Evolutionary conservation across 2,888 invertebrate species (phyloP).

Genomic region (Argyra leucocephala): DNA sequence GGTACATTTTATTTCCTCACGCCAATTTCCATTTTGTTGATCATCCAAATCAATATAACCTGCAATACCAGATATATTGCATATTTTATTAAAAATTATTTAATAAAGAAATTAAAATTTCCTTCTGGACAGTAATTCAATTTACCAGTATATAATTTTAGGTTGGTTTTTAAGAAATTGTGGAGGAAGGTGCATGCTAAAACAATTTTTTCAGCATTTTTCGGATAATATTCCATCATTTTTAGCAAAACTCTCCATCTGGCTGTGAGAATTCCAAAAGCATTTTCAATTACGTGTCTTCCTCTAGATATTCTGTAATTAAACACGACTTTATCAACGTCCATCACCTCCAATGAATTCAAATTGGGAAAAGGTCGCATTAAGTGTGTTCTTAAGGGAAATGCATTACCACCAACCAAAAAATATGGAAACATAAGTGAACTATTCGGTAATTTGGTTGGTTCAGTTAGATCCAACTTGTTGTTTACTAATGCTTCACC

Average conservation of each 20-base stretch:
- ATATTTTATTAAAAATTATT: slow-evolving; percentile 8
- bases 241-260: too few species aligned
- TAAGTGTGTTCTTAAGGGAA: not conserved
- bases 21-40: slow-evolving; percentile 7
- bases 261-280: not conserved
- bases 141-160: slow-evolving; percentile 1
- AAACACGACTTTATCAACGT: not conserved
- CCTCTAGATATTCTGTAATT: too few species aligned
- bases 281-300: too few species aligned
- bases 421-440: too few species aligned
- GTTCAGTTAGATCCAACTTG: too few species aligned
- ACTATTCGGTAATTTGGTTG: too few species aligned
- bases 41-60: slow-evolving; percentile 6
- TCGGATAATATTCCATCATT: too few species aligned
- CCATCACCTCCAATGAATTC: not conserved
- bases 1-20: not conserved
- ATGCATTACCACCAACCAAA: too few species aligned
- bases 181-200: slow-evolving; percentile 14
- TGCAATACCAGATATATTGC: not conserved
- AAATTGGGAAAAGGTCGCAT: slow-evolving; percentile 7
- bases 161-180: slow-evolving; percentile 12
- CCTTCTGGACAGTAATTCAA: slow-evolving; percentile 7
- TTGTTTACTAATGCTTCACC: too few species aligned
- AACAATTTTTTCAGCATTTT: slow-evolving; percentile 15
- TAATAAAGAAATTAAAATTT: slow-evolving; percentile 7